Evolutionary conservation across 2,797 vertebrate species (phyloP), one percentile per base, ranked within the genome.

Genomic region (Hephaestus fuliginosus): DNA sequence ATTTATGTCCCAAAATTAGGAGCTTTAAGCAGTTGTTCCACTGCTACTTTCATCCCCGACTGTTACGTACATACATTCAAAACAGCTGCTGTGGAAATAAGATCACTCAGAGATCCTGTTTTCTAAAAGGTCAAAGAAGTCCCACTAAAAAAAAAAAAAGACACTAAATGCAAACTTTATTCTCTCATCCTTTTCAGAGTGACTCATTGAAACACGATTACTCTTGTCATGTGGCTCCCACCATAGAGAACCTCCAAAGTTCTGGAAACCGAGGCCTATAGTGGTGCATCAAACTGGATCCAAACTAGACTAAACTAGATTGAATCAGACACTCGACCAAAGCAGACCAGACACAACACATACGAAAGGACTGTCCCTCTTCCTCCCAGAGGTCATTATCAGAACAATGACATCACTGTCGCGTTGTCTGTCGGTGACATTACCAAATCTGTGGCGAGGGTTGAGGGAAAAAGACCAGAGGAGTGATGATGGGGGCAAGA

Each of bases 401-500:
- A 65, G 88, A 82, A 87, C 90, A 87, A 89, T 90, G 87, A 86
- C 82, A 89, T 89, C 88, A 86, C 76, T 90, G 78, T 83, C 7
- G 79, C 43, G 63, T 57, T 51, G 68, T 82, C 66, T 60, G 82
- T 66, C 57, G 80, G 75, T 43, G 84, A 86, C 77, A 89, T 85
- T 66, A 74, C 51, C 76, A 58, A 87, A 80, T 80, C 65, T 84
- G 84, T 44, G 64, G 75, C 8, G 56, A 85, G 60, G 75, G 55
- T 55, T 66, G 30, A n/a, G 46, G 28, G 12, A 20, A 30, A 9
- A 58, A 70, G 36, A 78, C 70, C 49, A 17, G 58, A 62, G 63
- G 63, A 81, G 77, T 22, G 39, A 86, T 41, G 61, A 64, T 61
- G 74, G 70, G 70, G 69, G 63, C 20, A 43, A 70, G 49, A 74